These are phyloP conservation scores for Lochmaea capreae DNA, from an alignment of 2,888 invertebrate genomes.

Conservation along the genomic window DNA sequence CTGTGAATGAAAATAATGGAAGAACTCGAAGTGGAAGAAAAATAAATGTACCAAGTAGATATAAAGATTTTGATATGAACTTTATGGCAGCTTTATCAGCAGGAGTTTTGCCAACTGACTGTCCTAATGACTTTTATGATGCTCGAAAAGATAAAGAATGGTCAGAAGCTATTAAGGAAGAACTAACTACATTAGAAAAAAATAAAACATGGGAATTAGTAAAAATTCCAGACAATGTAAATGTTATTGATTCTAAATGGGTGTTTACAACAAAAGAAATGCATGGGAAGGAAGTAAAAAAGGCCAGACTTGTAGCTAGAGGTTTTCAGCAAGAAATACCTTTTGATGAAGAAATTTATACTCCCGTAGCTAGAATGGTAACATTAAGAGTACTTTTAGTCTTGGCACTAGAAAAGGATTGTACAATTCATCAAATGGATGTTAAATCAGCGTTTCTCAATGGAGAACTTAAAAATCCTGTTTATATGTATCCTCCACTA, in stretches of 20 bases:
- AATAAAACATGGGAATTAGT: no score
- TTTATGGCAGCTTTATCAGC: not conserved
- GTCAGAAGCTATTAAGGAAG: not conserved
- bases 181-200: no score
- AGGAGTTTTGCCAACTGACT: constrained; percentile 11
- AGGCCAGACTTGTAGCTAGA: constrained; percentile 40
- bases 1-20: not conserved
- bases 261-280: constrained; percentile 37
- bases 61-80: not conserved
- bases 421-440: constrained; percentile 35
- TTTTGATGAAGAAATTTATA: constrained; percentile 35
- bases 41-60: constrained; percentile 3
- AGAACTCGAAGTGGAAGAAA: not conserved
- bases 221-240: no score
- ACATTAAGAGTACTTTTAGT: constrained; percentile 28
- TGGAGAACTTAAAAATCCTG: constrained; percentile 21
- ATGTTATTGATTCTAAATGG: constrained; percentile 13
- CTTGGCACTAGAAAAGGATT: constrained; percentile 34
- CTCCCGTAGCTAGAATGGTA: constrained; percentile 35
- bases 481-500: constrained; percentile 26
- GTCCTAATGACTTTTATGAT: constrained; percentile 12
- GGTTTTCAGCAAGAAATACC: constrained; percentile 18
- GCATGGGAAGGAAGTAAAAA: constrained; percentile 32
- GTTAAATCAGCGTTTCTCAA: constrained; percentile 43
- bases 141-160: constrained; percentile 1